Base-by-base conservation (phyloP, 2,113 vertebrate species). In the Lasiurus cinereus region DNA sequence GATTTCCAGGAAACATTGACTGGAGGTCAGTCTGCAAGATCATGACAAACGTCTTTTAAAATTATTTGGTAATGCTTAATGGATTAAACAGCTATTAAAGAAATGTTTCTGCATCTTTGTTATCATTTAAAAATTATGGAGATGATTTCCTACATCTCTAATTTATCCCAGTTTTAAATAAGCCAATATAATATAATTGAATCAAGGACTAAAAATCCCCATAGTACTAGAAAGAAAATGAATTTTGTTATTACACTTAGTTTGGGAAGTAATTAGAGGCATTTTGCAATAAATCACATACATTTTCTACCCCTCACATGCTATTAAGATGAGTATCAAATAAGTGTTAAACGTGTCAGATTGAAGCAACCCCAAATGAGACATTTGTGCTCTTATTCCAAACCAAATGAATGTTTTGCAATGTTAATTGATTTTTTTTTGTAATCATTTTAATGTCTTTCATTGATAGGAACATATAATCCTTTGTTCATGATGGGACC, bases 391-490 rank as follows among this genome's bases (percentile, higher is more conserved):
- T 93, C 6, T 43, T 90, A 46, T 21, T 48, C 14, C 18, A 79
- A 94, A 90, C 33, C 33, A 84, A 87, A 91, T 84, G 22, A 83
- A 74, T 66, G 79, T 93, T 93, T 93, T 76, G 13, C 33, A 83
- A 56, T 88, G 18, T 72, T 80, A 83, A 83, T 64, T 82, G n/a
- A 69, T 21, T 54, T 19, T 62, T 79, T 73, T 33, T 22, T 73
- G 64, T 46, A 85, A 29, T 86, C 50, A 33, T 64, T 94, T 96
- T 90, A 85, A 77, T 92, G 83, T 90, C 52, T 73, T 88, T 95
- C 33, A 78, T 29, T 69, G 54, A 94, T 8, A 83, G 56, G 80
- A 96, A 93, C n/a, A 74, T 89, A 67, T 82, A 79, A 86, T 80
- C 16, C 14, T 52, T 87, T 76, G 64, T 36, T 87, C 64, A 88